Base-by-base conservation (phyloP, 2,113 vertebrate species). In the Uria lomvia region DNA sequence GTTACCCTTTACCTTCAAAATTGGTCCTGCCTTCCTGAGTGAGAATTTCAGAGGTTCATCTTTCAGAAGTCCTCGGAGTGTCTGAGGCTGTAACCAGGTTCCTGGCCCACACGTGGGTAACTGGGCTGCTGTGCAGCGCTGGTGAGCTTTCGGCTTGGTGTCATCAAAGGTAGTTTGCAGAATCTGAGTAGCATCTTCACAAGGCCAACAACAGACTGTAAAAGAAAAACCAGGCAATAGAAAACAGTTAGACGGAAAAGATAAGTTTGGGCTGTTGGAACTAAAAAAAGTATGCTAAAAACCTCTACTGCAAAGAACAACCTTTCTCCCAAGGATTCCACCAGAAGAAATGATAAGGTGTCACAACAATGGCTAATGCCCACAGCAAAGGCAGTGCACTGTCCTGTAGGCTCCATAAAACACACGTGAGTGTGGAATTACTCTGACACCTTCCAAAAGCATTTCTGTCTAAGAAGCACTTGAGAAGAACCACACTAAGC, bases 41-140 rank as follows among this genome's bases (percentile, higher is more conserved):
- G 97, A 97, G 58, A 65, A 82, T 66, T 97, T 98, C 91, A 56
- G 60, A 4, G 91, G 96, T 40, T 94, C 90, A 70, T 97, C 98
- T 55, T 97, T 96, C 74, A 97, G 90, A 29, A 98, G 92, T 24
- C 93, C 95, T 20, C 93, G 93, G 76, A 90, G 74, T 56, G 92
- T 97, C 56, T 94, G 94, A 7, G 95, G 94, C 53, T 97, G 89
- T 17, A n/a, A 30, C 40, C 75, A 75, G 49, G 59, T 88, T 73
- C 76, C 36, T 13, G 77, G 86, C 56, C 86, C 92, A 13, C 9
- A 5, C 1, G 47, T 6, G 32, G 49, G 3, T 47, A 92, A 52
- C n/a, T 73, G 66, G 5, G 98, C 97, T 62, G 96, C 91, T 26
- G 91, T 36, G 42, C 96, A 34, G 27, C 32, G 26, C 49, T 14